phyloP scores from a whole-genome alignment of 2,888 invertebrate genomes.

The Acholoe squamosa region DNA sequence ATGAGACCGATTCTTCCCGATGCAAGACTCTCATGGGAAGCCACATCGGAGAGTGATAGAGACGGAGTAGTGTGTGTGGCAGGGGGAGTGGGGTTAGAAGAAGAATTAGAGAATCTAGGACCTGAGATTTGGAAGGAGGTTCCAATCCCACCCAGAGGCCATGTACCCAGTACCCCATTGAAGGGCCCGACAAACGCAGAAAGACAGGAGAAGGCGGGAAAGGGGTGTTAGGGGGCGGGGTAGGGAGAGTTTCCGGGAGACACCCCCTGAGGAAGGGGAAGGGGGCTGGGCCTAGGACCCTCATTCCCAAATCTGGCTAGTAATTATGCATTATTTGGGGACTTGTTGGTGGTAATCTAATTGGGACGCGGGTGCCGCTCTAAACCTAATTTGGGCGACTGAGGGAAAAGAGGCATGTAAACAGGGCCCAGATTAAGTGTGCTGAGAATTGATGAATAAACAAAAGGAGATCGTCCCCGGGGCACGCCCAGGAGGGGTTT shows the following conservation, averaged over 20 bases:
- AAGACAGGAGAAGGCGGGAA: not conserved
- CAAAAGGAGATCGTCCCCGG: slow-evolving; percentile 50
- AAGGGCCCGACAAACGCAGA: not conserved
- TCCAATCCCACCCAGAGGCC: too few relatives aligned
- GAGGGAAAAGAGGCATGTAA: slow-evolving; percentile 47
- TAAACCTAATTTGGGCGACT: slow-evolving; percentile 51
- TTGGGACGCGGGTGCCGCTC: not conserved
- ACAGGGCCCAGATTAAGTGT: slow-evolving; percentile 44
- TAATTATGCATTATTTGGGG: slow-evolving; percentile 46
- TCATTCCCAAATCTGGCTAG: not conserved
- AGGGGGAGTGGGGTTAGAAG: too few relatives aligned
- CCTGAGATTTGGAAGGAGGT: too few relatives aligned
- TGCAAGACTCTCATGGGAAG: too few relatives aligned
- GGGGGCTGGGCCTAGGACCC: not conserved
- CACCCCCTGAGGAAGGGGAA: not conserved
- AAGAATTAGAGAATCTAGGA: too few relatives aligned
- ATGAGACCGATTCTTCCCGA: too few relatives aligned
- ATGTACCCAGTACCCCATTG: too few relatives aligned
- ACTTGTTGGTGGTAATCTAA: slow-evolving; percentile 46
- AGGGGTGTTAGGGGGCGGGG: not conserved
- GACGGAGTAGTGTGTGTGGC: too few relatives aligned
- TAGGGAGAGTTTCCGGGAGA: not conserved
- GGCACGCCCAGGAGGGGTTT: not conserved
- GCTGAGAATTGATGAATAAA: slow-evolving; percentile 51
- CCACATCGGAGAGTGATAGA: too few relatives aligned